A percentile compares a stretch with the other conserved stretches of the same genome.
Evolutionary conservation across 2,888 invertebrate genomes (phyloP).

Genomic region (Autographa gamma): DNA sequence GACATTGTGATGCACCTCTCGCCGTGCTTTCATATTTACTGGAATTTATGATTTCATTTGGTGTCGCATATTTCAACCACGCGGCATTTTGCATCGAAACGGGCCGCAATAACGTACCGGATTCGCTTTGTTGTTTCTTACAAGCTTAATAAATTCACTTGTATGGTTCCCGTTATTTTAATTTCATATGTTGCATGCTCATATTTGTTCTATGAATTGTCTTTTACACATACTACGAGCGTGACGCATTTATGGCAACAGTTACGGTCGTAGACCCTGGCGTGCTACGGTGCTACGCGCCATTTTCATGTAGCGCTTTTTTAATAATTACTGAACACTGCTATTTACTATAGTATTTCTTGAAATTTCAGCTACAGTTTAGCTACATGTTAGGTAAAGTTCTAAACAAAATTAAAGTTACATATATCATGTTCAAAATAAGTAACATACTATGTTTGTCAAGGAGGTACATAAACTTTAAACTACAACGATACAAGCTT

Average conservation of each 20-base stretch:
- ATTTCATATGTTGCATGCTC: slow-evolving; percentile 40
- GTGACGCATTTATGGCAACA: slow-evolving; percentile 14
- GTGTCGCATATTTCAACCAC: slow-evolving; percentile 82
- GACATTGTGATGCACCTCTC: slow-evolving; percentile 65
- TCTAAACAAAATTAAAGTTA: too few species aligned
- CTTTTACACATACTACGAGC: slow-evolving; percentile 20
- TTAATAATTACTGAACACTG: too few species aligned
- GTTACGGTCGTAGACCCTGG: slow-evolving; percentile 16
- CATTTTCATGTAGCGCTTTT: background rate
- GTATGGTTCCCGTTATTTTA: slow-evolving; percentile 58
- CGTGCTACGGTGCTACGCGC: slow-evolving; percentile 5
- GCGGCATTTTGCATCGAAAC: slow-evolving; percentile 80
- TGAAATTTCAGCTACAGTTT: too few species aligned
- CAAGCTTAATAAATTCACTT: slow-evolving; percentile 65
- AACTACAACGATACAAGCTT: background rate
- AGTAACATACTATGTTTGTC: too few species aligned
- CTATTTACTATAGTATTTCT: too few species aligned
- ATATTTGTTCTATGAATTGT: slow-evolving; percentile 44
- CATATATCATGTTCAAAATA: too few species aligned
- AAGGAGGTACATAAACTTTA: background rate
- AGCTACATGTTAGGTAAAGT: too few species aligned
- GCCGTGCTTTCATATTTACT: slow-evolving; percentile 74
- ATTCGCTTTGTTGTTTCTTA: slow-evolving; percentile 72
- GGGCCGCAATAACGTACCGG: slow-evolving; percentile 76
- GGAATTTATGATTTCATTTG: slow-evolving; percentile 87